Base-by-base conservation (phyloP, 2,888 invertebrate genomes). In the Augiades crinisus region DNA sequence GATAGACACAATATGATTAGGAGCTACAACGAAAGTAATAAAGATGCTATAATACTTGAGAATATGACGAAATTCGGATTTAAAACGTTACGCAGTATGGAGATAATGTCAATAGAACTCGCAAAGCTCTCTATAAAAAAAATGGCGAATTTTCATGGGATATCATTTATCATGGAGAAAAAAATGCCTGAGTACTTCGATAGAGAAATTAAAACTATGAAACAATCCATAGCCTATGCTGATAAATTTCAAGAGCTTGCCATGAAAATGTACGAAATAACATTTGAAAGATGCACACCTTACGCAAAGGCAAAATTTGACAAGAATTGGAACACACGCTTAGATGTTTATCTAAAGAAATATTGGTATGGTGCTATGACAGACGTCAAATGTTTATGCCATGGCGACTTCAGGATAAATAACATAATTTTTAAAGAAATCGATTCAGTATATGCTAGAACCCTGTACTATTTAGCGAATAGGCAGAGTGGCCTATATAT, bases 141-240 rank as follows among this genome's bases (percentile, higher is more conserved):
- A 41, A 57, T 84, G 3, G 82, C 83, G 0, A 81, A 63, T 58
- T 74, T 81, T 24, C 83, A 83, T 41, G 72, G 62, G 0, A 46
- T 83, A 0, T 67, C 80, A 0, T 78, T 75, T 41, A 70, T 68
- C 0, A 10, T 81, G 2, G 56, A 80, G 59, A 56, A 60, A 1
- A 64, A 55, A 43, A 58, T 55, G 21, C 73, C 75, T 0, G 63
- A 65, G 19, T 82, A 69, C 59, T 80, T 64, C 49, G 60, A 75
- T 7, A 61, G 51, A 0, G 65, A 58, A 43, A 60, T 63, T 12
- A 62, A 60, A 49, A 24, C 50, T 0, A 46, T 62, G 2, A 50
- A 66, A 22, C 1, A 46, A 0, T 36, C 62, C 0, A 17, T 66
- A 1, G 53, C 50, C 8, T 60, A 70, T 19, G 60, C 65, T 3